These are phyloP conservation scores for Anastrepha obliqua DNA, from an alignment of 1,140 invertebrate species.

Conservation along the genomic window DNA sequence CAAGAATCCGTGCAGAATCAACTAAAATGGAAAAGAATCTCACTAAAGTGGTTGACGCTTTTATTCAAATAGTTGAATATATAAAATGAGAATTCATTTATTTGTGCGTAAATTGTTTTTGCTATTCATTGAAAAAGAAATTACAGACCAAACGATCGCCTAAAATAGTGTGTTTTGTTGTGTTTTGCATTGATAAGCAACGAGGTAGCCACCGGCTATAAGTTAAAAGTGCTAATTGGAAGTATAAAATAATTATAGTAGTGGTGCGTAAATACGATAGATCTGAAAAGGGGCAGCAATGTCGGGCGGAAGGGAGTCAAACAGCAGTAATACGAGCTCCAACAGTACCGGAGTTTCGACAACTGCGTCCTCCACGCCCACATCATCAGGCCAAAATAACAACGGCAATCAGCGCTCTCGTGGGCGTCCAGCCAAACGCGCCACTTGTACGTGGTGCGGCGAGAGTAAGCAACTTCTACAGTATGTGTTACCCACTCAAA, in stretches of 20 bases:
- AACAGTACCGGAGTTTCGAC: conserved; percentile 56
- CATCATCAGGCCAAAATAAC: conserved; percentile 59
- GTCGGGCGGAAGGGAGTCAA: conserved; percentile 70
- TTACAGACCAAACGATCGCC: not conserved
- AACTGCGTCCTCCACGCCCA: conserved; percentile 60
- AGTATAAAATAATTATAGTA: conserved; percentile 1
- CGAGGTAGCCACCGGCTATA: not conserved
- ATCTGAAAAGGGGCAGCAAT: conserved; percentile 56
- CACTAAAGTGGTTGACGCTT: not conserved
- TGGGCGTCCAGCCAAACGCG: conserved; percentile 85
- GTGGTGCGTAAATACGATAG: not conserved
- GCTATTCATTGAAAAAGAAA: not conserved
- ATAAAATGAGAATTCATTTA: not conserved
- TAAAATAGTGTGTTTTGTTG: not conserved
- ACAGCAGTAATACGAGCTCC: conserved; percentile 57
- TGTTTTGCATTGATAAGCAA: not conserved
- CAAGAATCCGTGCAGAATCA: conserved; percentile 20
- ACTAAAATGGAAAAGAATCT: conserved; percentile 4
- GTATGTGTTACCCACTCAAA: conserved; percentile 89
- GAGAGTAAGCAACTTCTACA: conserved; percentile 87
- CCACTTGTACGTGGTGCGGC: conserved; percentile 89
- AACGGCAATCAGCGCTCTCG: conserved; percentile 72
- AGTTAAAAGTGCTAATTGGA: not conserved
- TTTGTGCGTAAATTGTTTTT: not conserved
- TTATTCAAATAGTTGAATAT: not conserved